These are phyloP conservation scores for Eumeta japonica DNA, from an alignment of 1,140 invertebrate genomes.

Conservation along the genomic window DNA sequence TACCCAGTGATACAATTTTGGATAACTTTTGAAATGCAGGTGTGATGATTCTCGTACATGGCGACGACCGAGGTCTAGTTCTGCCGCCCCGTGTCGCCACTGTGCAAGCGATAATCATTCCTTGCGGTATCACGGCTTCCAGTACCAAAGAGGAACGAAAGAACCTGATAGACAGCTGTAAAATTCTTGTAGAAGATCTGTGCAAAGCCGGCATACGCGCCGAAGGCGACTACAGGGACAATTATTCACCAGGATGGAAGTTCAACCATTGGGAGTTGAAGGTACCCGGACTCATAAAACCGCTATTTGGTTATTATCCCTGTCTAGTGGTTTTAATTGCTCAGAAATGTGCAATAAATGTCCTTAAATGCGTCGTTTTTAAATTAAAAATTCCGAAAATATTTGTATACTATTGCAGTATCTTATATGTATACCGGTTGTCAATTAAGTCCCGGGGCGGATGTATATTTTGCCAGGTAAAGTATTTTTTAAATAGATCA, in stretches of 20 bases:
- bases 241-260: conserved; percentile 99
- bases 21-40: no score
- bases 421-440: neutral
- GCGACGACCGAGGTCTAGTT: conserved; percentile 94
- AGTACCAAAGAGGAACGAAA: conserved; percentile 72
- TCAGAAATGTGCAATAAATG: no score
- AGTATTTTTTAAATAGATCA: no score
- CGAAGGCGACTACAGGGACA: conserved; percentile 85
- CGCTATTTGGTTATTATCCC: neutral
- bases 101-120: conserved; percentile 86
- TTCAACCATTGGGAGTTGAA: conserved; percentile 99
- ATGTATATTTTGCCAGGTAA: no score
- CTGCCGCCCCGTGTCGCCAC: conserved; percentile 89
- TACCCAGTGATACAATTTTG: no score
- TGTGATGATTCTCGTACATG: conserved; percentile 95
- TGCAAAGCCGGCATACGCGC: conserved; percentile 65
- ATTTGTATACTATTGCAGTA: no score
- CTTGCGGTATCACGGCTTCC: conserved; percentile 91
- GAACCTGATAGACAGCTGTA: conserved; percentile 71
- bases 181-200: conserved; percentile 64
- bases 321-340: no score
- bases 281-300: conserved; percentile 41
- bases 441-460: no score
- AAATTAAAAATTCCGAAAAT: no score
- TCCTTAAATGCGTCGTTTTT: no score